phyloP scores from a whole-genome alignment of 2,888 invertebrate genomes.

The Tipula vernalis region DNA sequence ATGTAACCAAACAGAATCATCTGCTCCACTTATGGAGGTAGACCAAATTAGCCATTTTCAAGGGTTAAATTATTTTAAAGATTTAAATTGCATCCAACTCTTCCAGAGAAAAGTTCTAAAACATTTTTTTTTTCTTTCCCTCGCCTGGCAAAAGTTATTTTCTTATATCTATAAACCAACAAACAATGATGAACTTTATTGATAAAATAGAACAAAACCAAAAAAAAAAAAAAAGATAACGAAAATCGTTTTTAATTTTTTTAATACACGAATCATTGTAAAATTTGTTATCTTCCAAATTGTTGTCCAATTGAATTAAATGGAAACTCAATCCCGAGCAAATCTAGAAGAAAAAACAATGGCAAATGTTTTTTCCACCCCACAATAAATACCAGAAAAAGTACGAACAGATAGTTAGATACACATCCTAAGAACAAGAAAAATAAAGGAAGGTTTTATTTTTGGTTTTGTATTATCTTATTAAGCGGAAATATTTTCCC shows the following conservation, averaged over 20 bases:
- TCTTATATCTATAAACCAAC: background rate
- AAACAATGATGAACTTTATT: background rate
- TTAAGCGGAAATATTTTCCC: background rate
- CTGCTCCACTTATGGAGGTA: too few species aligned
- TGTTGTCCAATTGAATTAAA: background rate
- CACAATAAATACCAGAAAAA: background rate
- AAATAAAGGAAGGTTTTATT: too few species aligned
- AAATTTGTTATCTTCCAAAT: background rate
- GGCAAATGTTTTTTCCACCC: background rate
- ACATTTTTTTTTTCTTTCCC: too few species aligned
- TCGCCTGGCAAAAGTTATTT: too few species aligned
- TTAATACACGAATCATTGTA: background rate
- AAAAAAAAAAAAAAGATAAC: background rate
- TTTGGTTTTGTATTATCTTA: background rate
- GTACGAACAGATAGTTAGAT: background rate
- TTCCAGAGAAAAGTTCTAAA: too few species aligned
- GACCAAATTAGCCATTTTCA: too few species aligned
- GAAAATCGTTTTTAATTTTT: background rate
- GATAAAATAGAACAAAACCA: background rate
- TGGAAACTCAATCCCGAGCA: background rate
- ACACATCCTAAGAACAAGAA: background rate
- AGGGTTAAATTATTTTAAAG: too few species aligned
- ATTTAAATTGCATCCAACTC: too few species aligned
- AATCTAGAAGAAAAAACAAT: background rate
- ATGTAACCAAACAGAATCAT: too few species aligned